Conservation (phyloP, 2,797 vertebrate genomes). For the Emydoidea blandingii region DNA sequence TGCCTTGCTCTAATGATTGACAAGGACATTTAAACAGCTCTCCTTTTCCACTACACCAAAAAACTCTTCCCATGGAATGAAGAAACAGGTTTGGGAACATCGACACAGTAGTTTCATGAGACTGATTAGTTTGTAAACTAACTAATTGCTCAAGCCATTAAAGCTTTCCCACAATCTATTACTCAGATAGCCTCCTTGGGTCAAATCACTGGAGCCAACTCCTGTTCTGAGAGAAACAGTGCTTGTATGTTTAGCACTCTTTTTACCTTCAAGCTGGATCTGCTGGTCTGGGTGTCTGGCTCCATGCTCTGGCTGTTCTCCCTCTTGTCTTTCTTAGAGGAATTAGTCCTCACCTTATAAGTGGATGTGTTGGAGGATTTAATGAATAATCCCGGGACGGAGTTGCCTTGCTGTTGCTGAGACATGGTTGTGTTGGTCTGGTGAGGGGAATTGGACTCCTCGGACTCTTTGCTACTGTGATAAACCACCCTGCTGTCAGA, state of each 20-base stretch:
- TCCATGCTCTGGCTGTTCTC: slow-evolving; percentile 79
- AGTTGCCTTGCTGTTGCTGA: slow-evolving; percentile 88
- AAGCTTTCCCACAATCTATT: not conserved
- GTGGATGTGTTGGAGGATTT: slow-evolving; percentile 86
- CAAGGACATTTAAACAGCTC: rapidly evolving
- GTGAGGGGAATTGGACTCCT: slow-evolving; percentile 92
- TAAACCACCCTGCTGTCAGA: slow-evolving; percentile 92
- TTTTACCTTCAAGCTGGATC: slow-evolving; percentile 79
- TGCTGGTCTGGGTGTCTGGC: slow-evolving; percentile 72
- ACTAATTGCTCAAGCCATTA: slow-evolving; percentile 24
- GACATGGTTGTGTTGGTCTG: slow-evolving; percentile 90
- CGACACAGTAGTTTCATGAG: not conserved
- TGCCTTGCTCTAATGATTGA: rapidly evolving
- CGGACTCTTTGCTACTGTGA: slow-evolving; percentile 93
- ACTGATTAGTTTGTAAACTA: slow-evolving; percentile 11
- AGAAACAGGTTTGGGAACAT: not conserved
- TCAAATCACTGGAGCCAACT: slow-evolving; percentile 16
- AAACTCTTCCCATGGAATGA: not conserved
- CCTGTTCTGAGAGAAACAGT: slow-evolving; percentile 62
- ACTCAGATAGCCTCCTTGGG: not conserved
- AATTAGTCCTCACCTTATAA: slow-evolving; percentile 89
- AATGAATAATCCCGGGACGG: slow-evolving; percentile 90
- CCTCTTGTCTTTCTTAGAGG: slow-evolving; percentile 78
- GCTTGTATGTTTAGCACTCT: slow-evolving; percentile 38
- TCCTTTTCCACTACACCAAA: rapidly evolving